A percentile compares a stretch with the other conserved stretches of the same genome.
phyloP scores from a whole-genome alignment of 2,113 vertebrate species.

The Agapornis roseicollis region DNA sequence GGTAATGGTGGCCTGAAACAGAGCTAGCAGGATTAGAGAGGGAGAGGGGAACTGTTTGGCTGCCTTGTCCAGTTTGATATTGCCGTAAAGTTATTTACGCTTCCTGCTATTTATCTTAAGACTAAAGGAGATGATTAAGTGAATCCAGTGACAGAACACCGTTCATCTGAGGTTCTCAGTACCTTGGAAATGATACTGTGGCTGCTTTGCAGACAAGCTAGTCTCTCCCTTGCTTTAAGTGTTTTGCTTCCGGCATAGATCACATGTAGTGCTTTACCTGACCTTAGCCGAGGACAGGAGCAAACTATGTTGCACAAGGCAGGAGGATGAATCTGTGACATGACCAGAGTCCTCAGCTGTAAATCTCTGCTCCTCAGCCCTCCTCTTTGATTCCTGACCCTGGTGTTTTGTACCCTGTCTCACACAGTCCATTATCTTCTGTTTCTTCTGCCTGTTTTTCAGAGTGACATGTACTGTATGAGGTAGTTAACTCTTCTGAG shows the following conservation, averaged over 20 bases:
- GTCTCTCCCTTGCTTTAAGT: neutral
- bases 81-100: neutral
- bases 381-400: neutral
- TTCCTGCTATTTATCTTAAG: neutral
- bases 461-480: neutral
- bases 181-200: neutral
- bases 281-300: neutral
- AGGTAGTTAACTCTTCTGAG: neutral
- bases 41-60: neutral
- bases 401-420: neutral
- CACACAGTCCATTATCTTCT: neutral
- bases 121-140: neutral
- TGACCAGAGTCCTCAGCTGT: neutral
- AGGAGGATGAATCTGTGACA: neutral
- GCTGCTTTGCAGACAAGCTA: neutral
- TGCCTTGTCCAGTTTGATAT: neutral
- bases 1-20: neutral
- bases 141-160: neutral
- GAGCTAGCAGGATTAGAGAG: neutral
- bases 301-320: accelerated
- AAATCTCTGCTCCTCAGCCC: neutral
- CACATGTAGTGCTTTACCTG: neutral
- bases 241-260: neutral
- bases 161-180: neutral
- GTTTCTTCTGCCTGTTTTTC: neutral